Conservation (phyloP, 1,140 invertebrate genomes). For the Trachelipus rathkii region DNA sequence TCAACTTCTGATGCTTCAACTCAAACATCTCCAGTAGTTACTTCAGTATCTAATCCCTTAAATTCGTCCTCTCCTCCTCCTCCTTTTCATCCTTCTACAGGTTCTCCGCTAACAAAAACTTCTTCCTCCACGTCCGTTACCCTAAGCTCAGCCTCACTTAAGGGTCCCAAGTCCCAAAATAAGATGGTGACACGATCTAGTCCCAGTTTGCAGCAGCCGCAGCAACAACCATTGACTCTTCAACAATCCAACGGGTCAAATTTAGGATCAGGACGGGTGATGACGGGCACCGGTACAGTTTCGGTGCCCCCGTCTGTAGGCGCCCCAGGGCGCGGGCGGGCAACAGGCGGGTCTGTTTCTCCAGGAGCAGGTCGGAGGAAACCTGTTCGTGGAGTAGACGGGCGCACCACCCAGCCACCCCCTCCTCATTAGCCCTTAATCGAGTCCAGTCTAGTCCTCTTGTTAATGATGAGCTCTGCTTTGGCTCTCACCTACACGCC, state of each 20-base stretch:
- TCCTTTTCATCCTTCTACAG: neutral
- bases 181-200: neutral
- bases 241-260: neutral
- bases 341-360: neutral
- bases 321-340: neutral
- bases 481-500: neutral
- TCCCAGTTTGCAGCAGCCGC: neutral
- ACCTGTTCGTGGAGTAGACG: neutral
- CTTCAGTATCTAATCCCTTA: neutral
- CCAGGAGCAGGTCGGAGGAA: slow-evolving; percentile 9
- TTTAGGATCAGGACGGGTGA: slow-evolving; percentile 2
- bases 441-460: slow-evolving; percentile 8
- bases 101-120: neutral
- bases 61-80: neutral
- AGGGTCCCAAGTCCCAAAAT: neutral
- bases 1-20: neutral
- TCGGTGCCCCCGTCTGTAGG: neutral
- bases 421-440: neutral
- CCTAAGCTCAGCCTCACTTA: neutral
- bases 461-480: slow-evolving; percentile 4
- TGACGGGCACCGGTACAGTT: neutral
- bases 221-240: neutral
- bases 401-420: neutral
- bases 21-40: neutral
- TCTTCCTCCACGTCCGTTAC: neutral